Base-by-base conservation (phyloP, 2,888 invertebrate species). In the Chrysomela aeneicollis region DNA sequence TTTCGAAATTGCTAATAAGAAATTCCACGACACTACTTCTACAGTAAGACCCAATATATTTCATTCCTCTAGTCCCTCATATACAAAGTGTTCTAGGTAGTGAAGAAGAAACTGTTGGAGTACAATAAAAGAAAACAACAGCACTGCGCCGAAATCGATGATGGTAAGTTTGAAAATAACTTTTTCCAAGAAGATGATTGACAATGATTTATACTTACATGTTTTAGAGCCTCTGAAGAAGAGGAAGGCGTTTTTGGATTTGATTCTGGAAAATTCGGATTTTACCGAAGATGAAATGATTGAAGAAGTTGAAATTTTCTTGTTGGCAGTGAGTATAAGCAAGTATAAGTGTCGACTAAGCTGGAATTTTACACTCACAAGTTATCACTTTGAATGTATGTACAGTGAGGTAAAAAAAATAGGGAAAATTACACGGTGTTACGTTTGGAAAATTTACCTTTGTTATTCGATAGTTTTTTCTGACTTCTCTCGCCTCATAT, bases 271-370 rank as follows among this genome's bases (percentile, higher is more conserved):
- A 35, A 61, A 54, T 61, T 61, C 65, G 1, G 35, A 60, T 19
- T 65, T 69, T 17, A 65, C 65, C 1, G 60, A 65, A 52, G 51
- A 55, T 8, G 69, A 69, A 17, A 37, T 69, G 5, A 32, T n/a
- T 17, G 66, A 64, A 8, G 87, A 88, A 77, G 82, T 87, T 0
- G 76, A 86, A 47, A 87, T 87, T 0, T 78, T 88, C 57, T 82
- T 84, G 59, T 75, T 87, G 15, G 88, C 87, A 19, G 87, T 86
- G n/a, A 85, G 85, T 1, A 55, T 10, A 46, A 26, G 26, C n/a
- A n/a, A n/a, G n/a, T n/a, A n/a, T n/a, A n/a, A n/a, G n/a, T n/a
- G n/a, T n/a, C n/a, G n/a, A n/a, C n/a, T n/a, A n/a, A n/a, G n/a
- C n/a, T n/a, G n/a, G n/a, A n/a, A n/a, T n/a, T n/a, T n/a, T n/a